Evolutionary conservation across 2,888 invertebrate species (phyloP).

Genomic region (Ceriagrion tenellum): DNA sequence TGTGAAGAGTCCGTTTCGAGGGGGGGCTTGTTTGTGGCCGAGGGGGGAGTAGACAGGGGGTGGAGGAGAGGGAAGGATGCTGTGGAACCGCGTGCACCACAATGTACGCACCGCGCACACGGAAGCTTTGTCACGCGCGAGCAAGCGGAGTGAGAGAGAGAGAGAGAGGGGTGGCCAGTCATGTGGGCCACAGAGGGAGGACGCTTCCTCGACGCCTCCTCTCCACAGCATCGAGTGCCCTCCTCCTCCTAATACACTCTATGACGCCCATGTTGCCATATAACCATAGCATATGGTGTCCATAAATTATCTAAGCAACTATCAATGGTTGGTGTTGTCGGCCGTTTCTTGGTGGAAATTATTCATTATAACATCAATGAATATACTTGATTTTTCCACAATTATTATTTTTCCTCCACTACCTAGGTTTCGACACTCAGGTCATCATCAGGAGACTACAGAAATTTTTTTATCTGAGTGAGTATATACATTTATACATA

Average conservation of each 20-base stretch:
- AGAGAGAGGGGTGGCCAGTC: neutral
- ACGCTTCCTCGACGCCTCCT: neutral
- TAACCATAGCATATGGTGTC: too few species aligned
- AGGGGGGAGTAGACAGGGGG: neutral
- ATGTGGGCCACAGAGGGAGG: neutral
- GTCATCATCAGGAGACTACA: too few species aligned
- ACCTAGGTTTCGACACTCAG: too few species aligned
- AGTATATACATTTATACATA: too few species aligned
- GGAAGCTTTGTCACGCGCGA: conserved; percentile 57
- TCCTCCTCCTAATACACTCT: neutral
- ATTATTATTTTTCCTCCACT: too few species aligned
- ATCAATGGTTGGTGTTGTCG: too few species aligned
- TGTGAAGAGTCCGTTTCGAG: neutral
- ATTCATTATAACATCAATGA: too few species aligned
- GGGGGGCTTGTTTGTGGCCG: neutral
- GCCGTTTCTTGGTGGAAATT: too few species aligned
- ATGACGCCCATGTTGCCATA: neutral
- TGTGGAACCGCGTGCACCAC: conserved; percentile 17
- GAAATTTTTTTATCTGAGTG: too few species aligned
- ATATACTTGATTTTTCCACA: too few species aligned
- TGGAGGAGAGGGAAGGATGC: neutral
- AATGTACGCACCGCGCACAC: conserved; percentile 53
- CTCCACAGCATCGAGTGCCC: neutral
- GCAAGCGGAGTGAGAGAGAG: conserved; percentile 24
- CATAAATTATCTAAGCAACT: too few species aligned